These are phyloP conservation scores for Reticulitermes speratus DNA, from an alignment of 1,140 invertebrate species.

Conservation along the genomic window DNA sequence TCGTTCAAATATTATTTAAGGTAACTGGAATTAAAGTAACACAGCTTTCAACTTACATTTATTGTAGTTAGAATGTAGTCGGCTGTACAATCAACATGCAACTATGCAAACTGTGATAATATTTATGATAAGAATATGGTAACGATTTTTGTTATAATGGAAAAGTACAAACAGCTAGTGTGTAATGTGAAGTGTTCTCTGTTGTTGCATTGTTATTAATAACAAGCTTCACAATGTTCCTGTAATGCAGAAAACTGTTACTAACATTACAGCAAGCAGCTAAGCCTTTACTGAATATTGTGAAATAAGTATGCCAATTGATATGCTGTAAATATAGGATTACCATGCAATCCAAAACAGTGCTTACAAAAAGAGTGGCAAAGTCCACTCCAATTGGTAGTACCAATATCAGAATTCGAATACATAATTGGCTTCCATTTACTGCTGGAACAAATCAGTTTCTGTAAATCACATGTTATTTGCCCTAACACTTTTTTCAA, in stretches of 20 bases:
- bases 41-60: neutral
- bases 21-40: neutral
- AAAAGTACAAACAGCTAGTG: neutral
- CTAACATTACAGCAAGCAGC: neutral
- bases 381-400: no score
- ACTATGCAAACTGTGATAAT: constrained; percentile 4
- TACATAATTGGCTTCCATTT: no score
- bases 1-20: neutral
- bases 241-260: neutral
- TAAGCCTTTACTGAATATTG: neutral
- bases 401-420: no score
- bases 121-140: neutral
- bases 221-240: neutral
- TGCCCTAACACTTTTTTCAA: no score
- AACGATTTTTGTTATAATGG: constrained; percentile 1
- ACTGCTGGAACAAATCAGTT: no score
- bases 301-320: neutral
- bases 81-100: constrained; percentile 11
- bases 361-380: no score
- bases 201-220: neutral
- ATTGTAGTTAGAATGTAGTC: neutral
- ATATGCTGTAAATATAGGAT: neutral
- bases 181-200: neutral
- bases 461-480: no score
- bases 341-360: neutral